Percentiles rank a stretch among this genome's conserved stretches.
Evolutionary conservation across 2,113 vertebrate species (phyloP).

Genomic region (Sinocyclocheilus rhinocerous): DNA sequence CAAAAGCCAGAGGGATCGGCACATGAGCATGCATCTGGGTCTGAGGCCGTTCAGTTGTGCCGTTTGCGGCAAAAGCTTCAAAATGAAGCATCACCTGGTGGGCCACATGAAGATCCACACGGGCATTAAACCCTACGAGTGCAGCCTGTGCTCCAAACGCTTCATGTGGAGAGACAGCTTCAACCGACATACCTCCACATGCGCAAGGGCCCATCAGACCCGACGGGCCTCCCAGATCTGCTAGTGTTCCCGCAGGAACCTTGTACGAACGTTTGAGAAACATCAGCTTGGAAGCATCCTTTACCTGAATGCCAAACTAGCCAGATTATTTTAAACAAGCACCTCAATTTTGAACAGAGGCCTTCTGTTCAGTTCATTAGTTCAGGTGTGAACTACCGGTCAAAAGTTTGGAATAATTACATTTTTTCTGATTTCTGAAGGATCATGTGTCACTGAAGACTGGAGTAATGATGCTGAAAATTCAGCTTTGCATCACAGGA

Average conservation of each 20-base stretch:
- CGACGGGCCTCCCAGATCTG: constrained; percentile 68
- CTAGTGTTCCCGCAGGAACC: neutral
- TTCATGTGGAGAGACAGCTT: constrained; percentile 93
- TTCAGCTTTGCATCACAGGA: neutral
- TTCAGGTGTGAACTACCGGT: neutral
- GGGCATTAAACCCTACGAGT: constrained; percentile 86
- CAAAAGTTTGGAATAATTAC: neutral
- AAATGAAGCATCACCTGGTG: constrained; percentile 90
- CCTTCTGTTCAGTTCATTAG: neutral
- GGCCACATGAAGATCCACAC: constrained; percentile 91
- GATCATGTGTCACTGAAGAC: neutral
- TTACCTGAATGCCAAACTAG: neutral
- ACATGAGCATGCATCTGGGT: constrained; percentile 89
- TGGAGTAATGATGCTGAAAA: neutral
- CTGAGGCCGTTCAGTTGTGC: constrained; percentile 86
- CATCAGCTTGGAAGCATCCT: neutral
- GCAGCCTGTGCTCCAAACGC: constrained; percentile 85
- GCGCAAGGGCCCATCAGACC: constrained; percentile 83
- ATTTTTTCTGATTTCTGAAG: neutral
- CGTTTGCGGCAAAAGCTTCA: constrained; percentile 89
- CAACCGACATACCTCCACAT: constrained; percentile 85
- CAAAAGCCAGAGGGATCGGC: constrained; percentile 87
- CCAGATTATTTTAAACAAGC: neutral
- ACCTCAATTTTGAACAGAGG: neutral
- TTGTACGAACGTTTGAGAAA: neutral